Evolutionary conservation across 2,888 invertebrate species (phyloP).

Genomic region (Pteria penguin): DNA sequence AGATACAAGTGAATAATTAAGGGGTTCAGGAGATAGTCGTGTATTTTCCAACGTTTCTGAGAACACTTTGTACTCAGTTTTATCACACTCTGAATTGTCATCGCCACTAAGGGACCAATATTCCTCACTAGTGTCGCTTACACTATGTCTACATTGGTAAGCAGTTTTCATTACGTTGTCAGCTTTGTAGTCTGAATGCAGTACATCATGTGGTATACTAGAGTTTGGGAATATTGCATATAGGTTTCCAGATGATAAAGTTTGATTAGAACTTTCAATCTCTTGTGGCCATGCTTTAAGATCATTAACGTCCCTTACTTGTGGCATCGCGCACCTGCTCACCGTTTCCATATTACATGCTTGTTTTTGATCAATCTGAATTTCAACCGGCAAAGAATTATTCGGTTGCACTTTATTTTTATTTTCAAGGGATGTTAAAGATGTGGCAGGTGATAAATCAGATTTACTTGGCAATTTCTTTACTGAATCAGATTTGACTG

Average conservation of each 20-base stretch:
- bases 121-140: constrained; percentile 33
- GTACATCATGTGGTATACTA: background rate
- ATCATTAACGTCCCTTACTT: background rate
- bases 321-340: background rate
- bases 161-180: background rate
- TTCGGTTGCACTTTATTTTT: background rate
- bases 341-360: background rate
- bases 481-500: background rate
- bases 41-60: background rate
- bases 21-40: too few species aligned
- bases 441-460: background rate
- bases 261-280: constrained; percentile 1
- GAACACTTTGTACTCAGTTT: too few species aligned
- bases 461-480: background rate
- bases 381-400: background rate
- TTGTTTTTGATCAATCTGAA: background rate
- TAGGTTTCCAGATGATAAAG: background rate
- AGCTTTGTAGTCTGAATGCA: background rate
- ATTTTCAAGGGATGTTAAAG: background rate
- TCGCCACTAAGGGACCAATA: constrained; percentile 41
- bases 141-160: background rate
- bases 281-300: background rate
- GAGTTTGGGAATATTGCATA: background rate
- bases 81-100: constrained; percentile 9
- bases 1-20: too few species aligned